Conservation (phyloP, 2,797 vertebrate species). For the Neomorphus geoffroyi region DNA sequence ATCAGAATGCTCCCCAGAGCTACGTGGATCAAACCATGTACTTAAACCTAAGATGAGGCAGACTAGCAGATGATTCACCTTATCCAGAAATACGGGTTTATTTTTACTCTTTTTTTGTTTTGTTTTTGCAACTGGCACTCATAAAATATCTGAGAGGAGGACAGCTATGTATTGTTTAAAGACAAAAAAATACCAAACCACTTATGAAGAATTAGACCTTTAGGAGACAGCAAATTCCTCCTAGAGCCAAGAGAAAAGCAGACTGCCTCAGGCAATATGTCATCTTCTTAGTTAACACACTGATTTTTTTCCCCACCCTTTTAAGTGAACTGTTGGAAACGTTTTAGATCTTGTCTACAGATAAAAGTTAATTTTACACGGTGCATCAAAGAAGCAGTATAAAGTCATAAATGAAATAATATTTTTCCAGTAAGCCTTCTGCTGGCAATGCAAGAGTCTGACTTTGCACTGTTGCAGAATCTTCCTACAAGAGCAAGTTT, state of each 20-base stretch:
- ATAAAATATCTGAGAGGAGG: conserved; percentile 17
- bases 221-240: conserved; percentile 47
- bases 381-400: conserved; percentile 1
- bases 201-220: conserved; percentile 30
- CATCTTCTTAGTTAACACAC: conserved; percentile 61
- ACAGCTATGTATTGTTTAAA: background rate
- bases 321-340: conserved; percentile 55
- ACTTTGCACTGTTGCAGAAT: background rate
- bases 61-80: conserved; percentile 29
- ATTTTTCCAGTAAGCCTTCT: conserved; percentile 2
- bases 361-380: conserved; percentile 63
- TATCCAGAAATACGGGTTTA: background rate
- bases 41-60: conserved; percentile 25
- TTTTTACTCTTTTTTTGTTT: conserved; percentile 29
- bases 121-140: conserved; percentile 37
- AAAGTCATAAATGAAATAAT: conserved; percentile 19
- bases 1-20: conserved; percentile 57
- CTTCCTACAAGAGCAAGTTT: background rate
- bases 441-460: background rate
- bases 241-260: conserved; percentile 44
- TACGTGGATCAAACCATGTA: conserved; percentile 26
- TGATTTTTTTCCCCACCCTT: conserved; percentile 25
- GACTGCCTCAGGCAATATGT: conserved; percentile 56
- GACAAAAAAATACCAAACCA: background rate
- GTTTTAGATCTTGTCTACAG: conserved; percentile 62